These are phyloP conservation scores for Pardalotus punctatus DNA, from an alignment of 2,113 vertebrate species.

Conservation along the genomic window DNA sequence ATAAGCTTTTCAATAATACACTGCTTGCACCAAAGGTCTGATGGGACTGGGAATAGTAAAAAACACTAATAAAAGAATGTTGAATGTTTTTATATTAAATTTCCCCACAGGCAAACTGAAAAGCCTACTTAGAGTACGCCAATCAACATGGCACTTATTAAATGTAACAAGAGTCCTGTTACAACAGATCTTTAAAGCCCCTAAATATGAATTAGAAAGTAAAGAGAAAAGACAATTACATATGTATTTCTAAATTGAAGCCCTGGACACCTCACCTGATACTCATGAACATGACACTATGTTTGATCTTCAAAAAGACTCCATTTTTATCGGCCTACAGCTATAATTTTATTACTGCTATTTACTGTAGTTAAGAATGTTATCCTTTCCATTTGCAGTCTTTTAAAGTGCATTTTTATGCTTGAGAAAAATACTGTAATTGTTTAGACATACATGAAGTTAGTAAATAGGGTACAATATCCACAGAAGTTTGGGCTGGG, in stretches of 20 bases:
- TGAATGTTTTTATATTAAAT: slow-evolving; percentile 87
- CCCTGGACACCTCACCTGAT: slow-evolving; percentile 65
- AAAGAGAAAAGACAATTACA: slow-evolving; percentile 78
- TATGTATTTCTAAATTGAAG: slow-evolving; percentile 70
- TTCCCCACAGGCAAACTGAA: slow-evolving; percentile 85
- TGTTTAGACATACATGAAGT: slow-evolving; percentile 2
- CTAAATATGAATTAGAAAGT: slow-evolving; percentile 80
- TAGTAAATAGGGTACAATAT: not conserved
- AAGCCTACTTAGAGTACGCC: slow-evolving; percentile 83
- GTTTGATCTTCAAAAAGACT: slow-evolving; percentile 70
- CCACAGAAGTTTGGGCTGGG: not conserved
- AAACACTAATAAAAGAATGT: slow-evolving; percentile 87
- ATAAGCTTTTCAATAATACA: slow-evolving; percentile 87
- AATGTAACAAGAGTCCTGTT: slow-evolving; percentile 84
- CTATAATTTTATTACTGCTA: slow-evolving; percentile 41
- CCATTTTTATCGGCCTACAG: slow-evolving; percentile 18
- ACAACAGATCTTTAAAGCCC: slow-evolving; percentile 80
- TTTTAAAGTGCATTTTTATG: not conserved
- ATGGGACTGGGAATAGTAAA: slow-evolving; percentile 86
- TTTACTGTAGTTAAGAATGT: slow-evolving; percentile 30
- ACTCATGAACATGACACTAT: slow-evolving; percentile 16
- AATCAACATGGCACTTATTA: slow-evolving; percentile 85
- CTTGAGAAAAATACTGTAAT: slow-evolving; percentile 14
- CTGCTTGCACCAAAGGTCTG: slow-evolving; percentile 84
- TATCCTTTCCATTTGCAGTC: slow-evolving; percentile 18